Evolutionary conservation across 35 echinoderm and acorn worm species (phyloP).

Genomic region (Diadema setosum): DNA sequence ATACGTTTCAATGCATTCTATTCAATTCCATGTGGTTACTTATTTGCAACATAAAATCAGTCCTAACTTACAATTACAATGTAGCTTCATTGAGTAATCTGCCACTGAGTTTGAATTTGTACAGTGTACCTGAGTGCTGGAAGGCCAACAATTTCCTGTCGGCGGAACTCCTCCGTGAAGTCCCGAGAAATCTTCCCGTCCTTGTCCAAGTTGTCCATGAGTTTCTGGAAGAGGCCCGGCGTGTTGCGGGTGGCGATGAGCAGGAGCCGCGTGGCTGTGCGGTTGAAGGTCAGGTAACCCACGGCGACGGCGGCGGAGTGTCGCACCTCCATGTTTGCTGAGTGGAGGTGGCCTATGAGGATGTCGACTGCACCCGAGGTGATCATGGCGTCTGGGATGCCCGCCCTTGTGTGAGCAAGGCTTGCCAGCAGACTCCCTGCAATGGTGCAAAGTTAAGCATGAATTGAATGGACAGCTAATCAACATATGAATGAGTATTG

Average conservation of each 20-base stretch:
- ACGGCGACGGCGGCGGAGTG: conserved; percentile 72
- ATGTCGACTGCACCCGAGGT: conserved; percentile 82
- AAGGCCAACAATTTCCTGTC: conserved; percentile 74
- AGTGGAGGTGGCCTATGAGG: conserved; percentile 77
- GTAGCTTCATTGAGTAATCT: too few relatives aligned
- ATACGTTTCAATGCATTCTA: too few relatives aligned
- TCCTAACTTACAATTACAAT: too few relatives aligned
- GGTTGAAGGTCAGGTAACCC: conserved; percentile 90
- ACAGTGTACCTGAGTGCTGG: conserved; percentile 80
- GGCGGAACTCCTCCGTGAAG: conserved; percentile 84
- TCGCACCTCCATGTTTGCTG: conserved; percentile 61
- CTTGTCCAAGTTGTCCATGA: conserved; percentile 90
- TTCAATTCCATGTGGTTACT: too few relatives aligned
- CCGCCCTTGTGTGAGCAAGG: conserved; percentile 94
- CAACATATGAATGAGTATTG: too few relatives aligned
- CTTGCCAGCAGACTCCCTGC: conserved; percentile 81
- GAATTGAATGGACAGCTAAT: too few relatives aligned
- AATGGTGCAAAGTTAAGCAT: background rate
- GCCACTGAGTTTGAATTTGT: too few relatives aligned
- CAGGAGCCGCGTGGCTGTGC: conserved; percentile 67
- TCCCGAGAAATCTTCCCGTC: conserved; percentile 91
- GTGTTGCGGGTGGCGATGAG: conserved; percentile 71
- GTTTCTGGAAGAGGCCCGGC: conserved; percentile 67
- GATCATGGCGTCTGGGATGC: conserved; percentile 90
- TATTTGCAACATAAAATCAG: too few relatives aligned